Base-by-base conservation (phyloP, 1,140 invertebrate species). In the Cephus cinctus region DNA sequence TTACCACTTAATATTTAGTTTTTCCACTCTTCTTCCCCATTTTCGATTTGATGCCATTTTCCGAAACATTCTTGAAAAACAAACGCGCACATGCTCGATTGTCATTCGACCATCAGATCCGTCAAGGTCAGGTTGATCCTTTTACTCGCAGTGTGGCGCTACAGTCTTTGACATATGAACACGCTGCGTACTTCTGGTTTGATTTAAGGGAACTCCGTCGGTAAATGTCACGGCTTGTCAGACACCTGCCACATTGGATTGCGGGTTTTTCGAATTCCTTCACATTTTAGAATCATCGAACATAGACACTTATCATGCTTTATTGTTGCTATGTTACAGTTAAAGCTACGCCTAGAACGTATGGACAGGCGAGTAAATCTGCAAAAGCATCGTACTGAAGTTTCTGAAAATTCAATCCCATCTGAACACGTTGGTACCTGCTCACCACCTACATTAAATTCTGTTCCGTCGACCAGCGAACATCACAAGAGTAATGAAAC, bases 301-400 rank as follows among this genome's bases (percentile, higher is more conserved):
- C n/a, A n/a, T n/a, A n/a, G n/a, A n/a, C n/a, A n/a, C n/a, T n/a
- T n/a, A n/a, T n/a, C n/a, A n/a, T n/a, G n/a, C n/a, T n/a, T n/a
- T n/a, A n/a, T n/a, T 4, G 3, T 32, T 18, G 44, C 2, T 38
- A 30, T 69, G 38, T 80, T 77, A 16, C 57, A 82, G 81, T 73
- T 82, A 34, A 80, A 81, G 50, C 65, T 80, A 47, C 76, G 79
- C 8, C 54, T 81, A 55, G 78, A 76, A 48, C 78, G 78, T 53
- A 76, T 82, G 72, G 79, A 82, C 58, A 75, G 76, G 43, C 65
- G 78, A 32, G 73, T 77, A 14, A 77, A 66, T 47, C 56, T 78
- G 15, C 75, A 78, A 48, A 77, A 77, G 41, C 41, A 70, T 27
- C 54, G 71, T 6, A 63, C 65, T 2, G 75, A 77, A 21, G 61